Conservation (phyloP, 2,113 vertebrate species). For the Antechinus stuartii region DNA sequence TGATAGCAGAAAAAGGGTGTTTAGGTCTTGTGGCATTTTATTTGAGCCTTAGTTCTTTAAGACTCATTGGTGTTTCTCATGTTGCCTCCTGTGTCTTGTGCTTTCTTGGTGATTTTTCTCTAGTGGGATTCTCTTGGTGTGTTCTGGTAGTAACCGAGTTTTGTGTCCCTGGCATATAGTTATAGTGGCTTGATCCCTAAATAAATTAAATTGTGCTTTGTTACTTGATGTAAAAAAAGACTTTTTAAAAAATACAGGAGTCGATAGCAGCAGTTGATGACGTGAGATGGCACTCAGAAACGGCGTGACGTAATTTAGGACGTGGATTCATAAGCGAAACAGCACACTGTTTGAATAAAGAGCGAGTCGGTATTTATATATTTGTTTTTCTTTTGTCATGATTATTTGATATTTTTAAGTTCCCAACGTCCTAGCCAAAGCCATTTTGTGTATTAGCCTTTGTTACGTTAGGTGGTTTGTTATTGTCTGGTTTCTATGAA, state of each 20-base stretch:
- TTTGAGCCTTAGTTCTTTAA: conserved; percentile 52
- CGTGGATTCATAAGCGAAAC: conserved; percentile 85
- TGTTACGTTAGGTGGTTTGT: conserved; percentile 67
- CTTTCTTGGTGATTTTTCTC: conserved; percentile 72
- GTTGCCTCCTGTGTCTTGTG: conserved; percentile 56
- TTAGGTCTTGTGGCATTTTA: conserved; percentile 60
- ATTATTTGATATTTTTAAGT: conserved; percentile 78
- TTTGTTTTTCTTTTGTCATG: conserved; percentile 85
- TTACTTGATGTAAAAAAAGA: conserved; percentile 87
- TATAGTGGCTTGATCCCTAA: conserved; percentile 84
- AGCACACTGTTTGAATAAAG: conserved; percentile 87
- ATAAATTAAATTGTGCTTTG: conserved; percentile 84
- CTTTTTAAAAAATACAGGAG: conserved; percentile 86
- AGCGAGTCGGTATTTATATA: conserved; percentile 86
- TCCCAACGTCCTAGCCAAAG: conserved; percentile 72
- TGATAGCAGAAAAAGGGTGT: conserved; percentile 41
- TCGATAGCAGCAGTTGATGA: conserved; percentile 86
- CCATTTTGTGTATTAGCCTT: conserved; percentile 70
- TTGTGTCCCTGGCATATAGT: conserved; percentile 78
- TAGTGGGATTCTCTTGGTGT: conserved; percentile 77
- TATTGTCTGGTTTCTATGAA: conserved; percentile 63
- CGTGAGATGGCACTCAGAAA: conserved; percentile 85
- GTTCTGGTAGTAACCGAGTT: conserved; percentile 76
- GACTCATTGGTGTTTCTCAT: conserved; percentile 11
- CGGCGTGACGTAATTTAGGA: conserved; percentile 84